Base-by-base conservation (phyloP, 2,797 vertebrate species). In the Fundulus diaphanus region DNA sequence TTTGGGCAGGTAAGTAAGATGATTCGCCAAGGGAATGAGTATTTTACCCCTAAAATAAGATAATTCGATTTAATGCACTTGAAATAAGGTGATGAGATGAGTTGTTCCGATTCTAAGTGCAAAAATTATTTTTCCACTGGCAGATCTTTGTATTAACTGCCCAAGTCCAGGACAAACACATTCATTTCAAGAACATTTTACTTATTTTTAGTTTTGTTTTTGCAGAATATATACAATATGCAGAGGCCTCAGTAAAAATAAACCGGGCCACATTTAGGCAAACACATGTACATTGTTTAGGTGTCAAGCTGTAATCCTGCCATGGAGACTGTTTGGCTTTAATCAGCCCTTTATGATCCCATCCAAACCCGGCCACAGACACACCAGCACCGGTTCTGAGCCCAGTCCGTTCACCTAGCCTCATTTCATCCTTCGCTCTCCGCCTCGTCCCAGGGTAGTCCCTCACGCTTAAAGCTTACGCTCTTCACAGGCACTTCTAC, bases 401-500 rank as follows among this genome's bases (percentile, higher is more conserved):
- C 79, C 80, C 76, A 70, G 79, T 73, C 83, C 82, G 81, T 75
- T 89, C 85, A 72, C 86, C 83, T 24, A 75, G 76, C 86, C 84
- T 85, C 69, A 9, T 87, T 84, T 84, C 70, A 69, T 79, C 70
- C 83, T 52, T 74, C 73, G 65, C 77, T 78, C 73, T 77, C 72
- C 76, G 82, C 70, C 70, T 76, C 13, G 5, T 90, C 89, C 88
- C 88, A 72, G 82, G 88, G 82, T 84, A 80, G 82, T 89, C 83
- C 46, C 83, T 89, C 88, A 82, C 87, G 89, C 84, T 90, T 87
- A 80, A 82, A 84, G 84, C 85, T 84, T 71, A 75, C 81, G 59
- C 85, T 82, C 82, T 84, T 85, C 85, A 86, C 77, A 79, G 70
- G 57, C 85, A 81, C 87, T 90, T 89, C 87, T 90, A 90, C 91